These are phyloP conservation scores for Phyto melanocephala DNA, from an alignment of 2,888 invertebrate genomes.

Conservation along the genomic window DNA sequence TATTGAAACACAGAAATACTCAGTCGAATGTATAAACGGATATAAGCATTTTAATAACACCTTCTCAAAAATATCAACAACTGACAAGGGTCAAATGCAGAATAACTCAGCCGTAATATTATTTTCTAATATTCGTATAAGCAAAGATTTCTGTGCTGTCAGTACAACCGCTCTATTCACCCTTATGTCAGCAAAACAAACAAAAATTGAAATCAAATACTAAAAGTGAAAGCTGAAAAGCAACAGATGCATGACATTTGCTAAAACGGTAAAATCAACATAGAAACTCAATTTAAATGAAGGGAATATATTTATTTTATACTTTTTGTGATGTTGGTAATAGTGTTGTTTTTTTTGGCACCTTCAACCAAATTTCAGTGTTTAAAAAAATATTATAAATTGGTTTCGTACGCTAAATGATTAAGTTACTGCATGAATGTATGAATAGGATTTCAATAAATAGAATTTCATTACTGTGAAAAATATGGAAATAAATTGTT, in stretches of 20 bases:
- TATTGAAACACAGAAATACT: background rate
- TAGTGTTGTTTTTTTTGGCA: background rate
- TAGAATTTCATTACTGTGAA: background rate
- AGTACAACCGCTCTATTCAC: no score
- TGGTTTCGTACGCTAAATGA: slow-evolving; percentile 9
- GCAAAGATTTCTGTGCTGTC: no score
- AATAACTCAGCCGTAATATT: slow-evolving; percentile 25
- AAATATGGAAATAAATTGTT: background rate
- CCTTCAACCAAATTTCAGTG: background rate
- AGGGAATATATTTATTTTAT: background rate
- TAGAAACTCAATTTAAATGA: background rate
- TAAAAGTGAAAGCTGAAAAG: background rate
- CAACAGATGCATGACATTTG: slow-evolving; percentile 16
- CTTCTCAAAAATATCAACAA: slow-evolving; percentile 1
- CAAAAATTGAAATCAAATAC: no score
- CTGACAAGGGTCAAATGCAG: slow-evolving; percentile 47
- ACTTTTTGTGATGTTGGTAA: background rate
- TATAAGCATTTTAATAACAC: slow-evolving; percentile 21
- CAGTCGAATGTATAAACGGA: no score
- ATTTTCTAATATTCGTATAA: background rate
- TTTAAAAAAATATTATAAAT: slow-evolving; percentile 20
- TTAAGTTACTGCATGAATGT: slow-evolving; percentile 31
- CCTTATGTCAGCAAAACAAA: no score
- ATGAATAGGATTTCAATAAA: slow-evolving; percentile 17
- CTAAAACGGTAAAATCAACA: background rate